Percentiles rank a stretch among this genome's conserved stretches.
These are phyloP conservation scores for Drosophila gunungcola DNA, from an alignment of 1,140 invertebrate species.

Conservation along the genomic window DNA sequence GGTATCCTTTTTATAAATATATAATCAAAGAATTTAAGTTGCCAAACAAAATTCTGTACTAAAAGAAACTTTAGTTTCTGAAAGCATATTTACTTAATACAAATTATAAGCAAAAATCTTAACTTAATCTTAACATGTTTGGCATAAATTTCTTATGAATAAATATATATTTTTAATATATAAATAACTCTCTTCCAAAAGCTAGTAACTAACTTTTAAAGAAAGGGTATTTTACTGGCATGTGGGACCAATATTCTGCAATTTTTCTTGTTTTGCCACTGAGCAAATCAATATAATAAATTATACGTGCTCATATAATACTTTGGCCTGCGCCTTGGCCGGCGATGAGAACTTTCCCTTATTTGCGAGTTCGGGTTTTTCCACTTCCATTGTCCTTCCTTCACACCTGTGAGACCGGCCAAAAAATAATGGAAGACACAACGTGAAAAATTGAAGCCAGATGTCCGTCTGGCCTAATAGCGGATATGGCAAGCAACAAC, in stretches of 20 bases:
- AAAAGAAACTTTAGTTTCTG: no score
- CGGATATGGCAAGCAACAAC: constrained; percentile 20
- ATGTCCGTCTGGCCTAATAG: constrained; percentile 28
- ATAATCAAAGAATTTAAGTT: no score
- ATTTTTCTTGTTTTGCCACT: constrained; percentile 40
- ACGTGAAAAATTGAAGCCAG: constrained; percentile 67
- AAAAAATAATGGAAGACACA: constrained; percentile 61
- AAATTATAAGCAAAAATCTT: no score
- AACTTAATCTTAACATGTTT: no score
- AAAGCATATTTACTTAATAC: no score
- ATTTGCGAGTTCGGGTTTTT: constrained; percentile 10
- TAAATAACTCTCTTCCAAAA: background rate
- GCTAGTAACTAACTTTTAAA: background rate
- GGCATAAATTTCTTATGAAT: no score
- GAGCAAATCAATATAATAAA: constrained; percentile 66
- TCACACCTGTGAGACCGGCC: constrained; percentile 53
- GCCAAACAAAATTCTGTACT: no score
- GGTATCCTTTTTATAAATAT: no score
- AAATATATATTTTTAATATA: no score
- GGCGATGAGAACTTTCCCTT: constrained; percentile 13
- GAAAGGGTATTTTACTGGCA: constrained; percentile 15
- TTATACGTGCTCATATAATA: constrained; percentile 41
- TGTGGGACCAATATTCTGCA: background rate
- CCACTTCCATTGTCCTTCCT: constrained; percentile 1
- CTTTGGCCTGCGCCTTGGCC: constrained; percentile 3